phyloP scores from a whole-genome alignment of 2,888 invertebrate species.

The Lepetodrilus schrolli region DNA sequence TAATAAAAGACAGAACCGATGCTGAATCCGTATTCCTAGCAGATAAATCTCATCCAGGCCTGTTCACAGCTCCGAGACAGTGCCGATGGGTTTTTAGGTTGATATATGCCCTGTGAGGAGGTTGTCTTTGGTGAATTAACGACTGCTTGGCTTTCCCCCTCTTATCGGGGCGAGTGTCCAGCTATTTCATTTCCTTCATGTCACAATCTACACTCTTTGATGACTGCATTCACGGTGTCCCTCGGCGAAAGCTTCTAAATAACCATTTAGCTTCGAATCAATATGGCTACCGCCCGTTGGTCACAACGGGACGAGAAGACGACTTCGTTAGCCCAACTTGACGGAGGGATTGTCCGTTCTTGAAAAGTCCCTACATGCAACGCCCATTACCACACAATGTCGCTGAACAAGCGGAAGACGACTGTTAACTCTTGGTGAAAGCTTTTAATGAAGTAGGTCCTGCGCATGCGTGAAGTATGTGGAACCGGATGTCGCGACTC shows the following conservation, averaged over 20 bases:
- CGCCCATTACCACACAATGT: constrained; percentile 12
- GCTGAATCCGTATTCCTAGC: neutral
- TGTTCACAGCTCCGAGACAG: neutral
- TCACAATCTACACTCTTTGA: constrained; percentile 25
- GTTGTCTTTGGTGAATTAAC: constrained; percentile 9
- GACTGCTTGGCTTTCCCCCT: neutral
- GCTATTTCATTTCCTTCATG: constrained; percentile 21
- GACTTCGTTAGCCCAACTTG: neutral
- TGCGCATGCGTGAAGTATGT: constrained; percentile 8
- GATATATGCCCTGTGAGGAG: neutral
- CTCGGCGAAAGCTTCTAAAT: constrained; percentile 23
- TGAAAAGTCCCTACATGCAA: neutral
- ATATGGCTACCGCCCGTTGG: constrained; percentile 10
- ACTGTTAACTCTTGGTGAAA: constrained; percentile 16
- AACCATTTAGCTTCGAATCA: constrained; percentile 18
- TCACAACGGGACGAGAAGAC: neutral
- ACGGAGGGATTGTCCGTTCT: neutral
- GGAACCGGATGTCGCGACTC: neutral
- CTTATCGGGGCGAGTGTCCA: constrained; percentile 4
- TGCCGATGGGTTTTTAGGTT: neutral
- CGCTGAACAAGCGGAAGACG: neutral
- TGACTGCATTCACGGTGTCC: constrained; percentile 1
- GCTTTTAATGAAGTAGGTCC: constrained; percentile 3
- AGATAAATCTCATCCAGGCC: neutral
- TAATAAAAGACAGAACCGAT: neutral